A percentile compares a stretch with the other conserved stretches of the same genome.
phyloP scores from a whole-genome alignment of 2,888 invertebrate species.

The Sarcophaga caerulescens region DNA sequence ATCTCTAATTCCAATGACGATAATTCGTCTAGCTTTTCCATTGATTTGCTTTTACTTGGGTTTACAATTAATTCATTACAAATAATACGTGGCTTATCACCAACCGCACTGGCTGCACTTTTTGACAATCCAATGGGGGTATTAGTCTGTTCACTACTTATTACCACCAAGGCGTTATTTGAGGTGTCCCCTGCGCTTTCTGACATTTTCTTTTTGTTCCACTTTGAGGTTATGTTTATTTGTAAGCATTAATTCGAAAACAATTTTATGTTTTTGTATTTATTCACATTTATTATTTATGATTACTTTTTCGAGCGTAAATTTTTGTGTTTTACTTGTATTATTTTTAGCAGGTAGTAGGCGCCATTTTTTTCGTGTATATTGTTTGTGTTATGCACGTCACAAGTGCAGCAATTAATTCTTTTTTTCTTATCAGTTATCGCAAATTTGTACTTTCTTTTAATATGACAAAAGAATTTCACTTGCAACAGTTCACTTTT shows the following conservation, averaged over 20 bases:
- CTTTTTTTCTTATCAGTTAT: conserved; percentile 20
- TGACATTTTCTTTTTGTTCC: conserved; percentile 48
- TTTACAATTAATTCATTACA: conserved; percentile 57
- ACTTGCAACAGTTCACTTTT: background rate
- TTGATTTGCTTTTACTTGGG: conserved; percentile 37
- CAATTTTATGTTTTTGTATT: background rate
- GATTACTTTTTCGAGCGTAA: background rate
- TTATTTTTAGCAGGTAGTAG: conserved; percentile 46
- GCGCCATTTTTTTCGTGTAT: conserved; percentile 63
- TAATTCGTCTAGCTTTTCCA: conserved; percentile 75
- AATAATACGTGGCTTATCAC: conserved; percentile 59
- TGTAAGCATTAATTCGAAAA: background rate
- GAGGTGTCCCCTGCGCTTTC: conserved; percentile 26
- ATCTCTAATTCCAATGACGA: conserved; percentile 78
- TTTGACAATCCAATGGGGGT: conserved; percentile 28
- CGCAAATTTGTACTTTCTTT: background rate
- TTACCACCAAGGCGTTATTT: conserved; percentile 39
- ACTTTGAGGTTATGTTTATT: conserved; percentile 56
- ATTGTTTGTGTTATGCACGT: conserved; percentile 52
- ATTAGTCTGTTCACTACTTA: conserved; percentile 39
- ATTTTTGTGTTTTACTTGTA: conserved; percentile 22
- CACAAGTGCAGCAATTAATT: conserved; percentile 51
- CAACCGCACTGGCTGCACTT: conserved; percentile 8
- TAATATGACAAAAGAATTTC: background rate
- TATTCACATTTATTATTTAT: background rate